A percentile compares a stretch with the other conserved stretches of the same genome.
phyloP scores from a whole-genome alignment of 2,888 invertebrate genomes.

The Synanthedon tipuliformis region DNA sequence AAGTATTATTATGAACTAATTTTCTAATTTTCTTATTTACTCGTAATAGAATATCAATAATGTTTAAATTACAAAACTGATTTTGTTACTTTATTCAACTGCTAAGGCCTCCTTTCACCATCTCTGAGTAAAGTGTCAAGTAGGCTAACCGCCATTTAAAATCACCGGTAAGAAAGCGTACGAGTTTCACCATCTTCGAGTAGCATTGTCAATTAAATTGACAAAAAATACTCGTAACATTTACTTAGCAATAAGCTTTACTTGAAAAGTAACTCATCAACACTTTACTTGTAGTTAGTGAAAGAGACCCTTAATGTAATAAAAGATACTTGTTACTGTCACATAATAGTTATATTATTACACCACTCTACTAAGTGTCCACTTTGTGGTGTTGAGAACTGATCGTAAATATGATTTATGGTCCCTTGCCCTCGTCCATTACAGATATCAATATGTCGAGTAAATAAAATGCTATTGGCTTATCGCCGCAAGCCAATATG shows the following conservation, averaged over 20 bases:
- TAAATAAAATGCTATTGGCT: constrained; percentile 24
- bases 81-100: not conserved
- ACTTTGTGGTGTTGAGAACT: not conserved
- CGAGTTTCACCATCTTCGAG: no score
- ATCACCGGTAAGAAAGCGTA: no score
- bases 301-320: no score
- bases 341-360: no score
- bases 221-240: no score
- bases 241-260: no score
- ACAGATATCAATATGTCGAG: constrained; percentile 12
- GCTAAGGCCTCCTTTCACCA: no score
- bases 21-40: not conserved
- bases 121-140: no score
- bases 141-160: no score
- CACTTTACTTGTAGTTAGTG: no score
- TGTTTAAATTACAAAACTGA: not conserved
- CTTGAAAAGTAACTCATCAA: no score
- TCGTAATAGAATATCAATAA: not conserved
- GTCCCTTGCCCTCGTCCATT: constrained; percentile 16
- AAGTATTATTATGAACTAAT: not conserved
- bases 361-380: not conserved
- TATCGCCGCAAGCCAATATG: constrained; percentile 9
- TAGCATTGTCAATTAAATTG: no score
- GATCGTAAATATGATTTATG: constrained; percentile 22
- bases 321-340: not conserved